Base-by-base conservation (phyloP, 2,113 vertebrate genomes). In the Athene noctua region DNA sequence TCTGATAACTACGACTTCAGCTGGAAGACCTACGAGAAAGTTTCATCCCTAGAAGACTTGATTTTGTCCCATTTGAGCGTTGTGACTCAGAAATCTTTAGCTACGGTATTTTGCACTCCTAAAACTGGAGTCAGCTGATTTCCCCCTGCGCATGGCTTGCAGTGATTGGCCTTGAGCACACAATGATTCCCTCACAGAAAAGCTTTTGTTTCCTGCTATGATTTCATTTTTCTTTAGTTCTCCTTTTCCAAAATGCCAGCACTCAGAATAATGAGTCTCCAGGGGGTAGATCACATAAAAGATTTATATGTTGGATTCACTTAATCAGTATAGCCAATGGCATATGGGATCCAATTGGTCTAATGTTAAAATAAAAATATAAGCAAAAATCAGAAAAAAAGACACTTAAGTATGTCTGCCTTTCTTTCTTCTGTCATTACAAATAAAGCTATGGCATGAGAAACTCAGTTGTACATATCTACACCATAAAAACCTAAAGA, bases 321-420 rank as follows among this genome's bases (percentile, higher is more conserved):
- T 87, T 75, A 32, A 25, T 21, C 52, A 30, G 7, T 25, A 46
- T 4, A 25, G n/a, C 16, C 22, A 75, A 6, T 27, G 40, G 23
- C 9, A 86, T 29, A 30, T 17, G 61, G 59, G 49, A 91, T 80
- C 44, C 23, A 32, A 10, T 3, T 34, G 36, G n/a, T 26, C 32
- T 36, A 38, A 42, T 51, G 10, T 5, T 51, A 54, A 89, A 89
- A 84, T 29, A 40, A 36, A 79, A 62, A 22, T 1, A n/a, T 8
- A 55, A 18, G 11, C 21, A 78, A 46, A 40, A 40, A 11, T 1
- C 11, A 18, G 27, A 8, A 29, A 62, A 34, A 88, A 21, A 13
- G 2, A 32, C 25, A 20, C 5, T n/a, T n/a, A 18, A 47, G 3
- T 0, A 1, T 16, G 4, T 9, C 19, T 47, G 18, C 25, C 27